A percentile compares a stretch with the other conserved stretches of the same genome.
These are phyloP conservation scores for Netelia inedita DNA, from an alignment of 2,888 invertebrate genomes.

Conservation along the genomic window DNA sequence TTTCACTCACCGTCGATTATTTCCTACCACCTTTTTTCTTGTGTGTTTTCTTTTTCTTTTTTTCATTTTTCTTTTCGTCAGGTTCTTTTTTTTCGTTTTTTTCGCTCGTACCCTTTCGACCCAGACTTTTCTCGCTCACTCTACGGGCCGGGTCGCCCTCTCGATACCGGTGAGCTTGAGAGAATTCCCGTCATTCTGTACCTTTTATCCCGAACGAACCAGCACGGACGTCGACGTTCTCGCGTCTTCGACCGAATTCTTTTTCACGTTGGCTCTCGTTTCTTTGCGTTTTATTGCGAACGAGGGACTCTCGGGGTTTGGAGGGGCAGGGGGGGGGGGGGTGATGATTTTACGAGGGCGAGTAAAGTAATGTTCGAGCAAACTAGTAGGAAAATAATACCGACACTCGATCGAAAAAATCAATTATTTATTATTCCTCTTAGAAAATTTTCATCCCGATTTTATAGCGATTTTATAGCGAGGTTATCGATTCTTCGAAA, in stretches of 20 bases:
- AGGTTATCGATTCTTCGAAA: no score
- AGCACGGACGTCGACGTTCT: slow-evolving; percentile 3
- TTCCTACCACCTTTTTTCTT: slow-evolving; percentile 13
- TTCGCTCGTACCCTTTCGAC: neutral
- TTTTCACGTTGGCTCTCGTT: slow-evolving; percentile 1
- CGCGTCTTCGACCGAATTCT: neutral
- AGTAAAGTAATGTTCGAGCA: neutral
- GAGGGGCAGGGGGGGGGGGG: neutral
- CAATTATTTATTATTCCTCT: no score
- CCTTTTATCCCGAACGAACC: slow-evolving; percentile 39
- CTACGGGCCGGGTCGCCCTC: slow-evolving; percentile 11
- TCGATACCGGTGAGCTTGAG: slow-evolving; percentile 29
- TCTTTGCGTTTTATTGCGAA: neutral
- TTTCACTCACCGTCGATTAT: slow-evolving; percentile 44
- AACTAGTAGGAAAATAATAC: no score
- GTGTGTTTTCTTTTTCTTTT: neutral
- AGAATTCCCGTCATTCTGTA: slow-evolving; percentile 31
- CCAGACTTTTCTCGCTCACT: neutral
- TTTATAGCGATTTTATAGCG: no score
- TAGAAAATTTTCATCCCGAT: no score
- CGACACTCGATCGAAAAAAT: no score
- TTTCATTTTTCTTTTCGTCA: slow-evolving; percentile 1
- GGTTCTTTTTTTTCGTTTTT: slow-evolving; percentile 36
- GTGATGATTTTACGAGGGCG: neutral
- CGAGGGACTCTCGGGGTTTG: neutral